These are phyloP conservation scores for Parasteatoda tepidariorum DNA, from an alignment of 1,140 invertebrate species.

Conservation along the genomic window DNA sequence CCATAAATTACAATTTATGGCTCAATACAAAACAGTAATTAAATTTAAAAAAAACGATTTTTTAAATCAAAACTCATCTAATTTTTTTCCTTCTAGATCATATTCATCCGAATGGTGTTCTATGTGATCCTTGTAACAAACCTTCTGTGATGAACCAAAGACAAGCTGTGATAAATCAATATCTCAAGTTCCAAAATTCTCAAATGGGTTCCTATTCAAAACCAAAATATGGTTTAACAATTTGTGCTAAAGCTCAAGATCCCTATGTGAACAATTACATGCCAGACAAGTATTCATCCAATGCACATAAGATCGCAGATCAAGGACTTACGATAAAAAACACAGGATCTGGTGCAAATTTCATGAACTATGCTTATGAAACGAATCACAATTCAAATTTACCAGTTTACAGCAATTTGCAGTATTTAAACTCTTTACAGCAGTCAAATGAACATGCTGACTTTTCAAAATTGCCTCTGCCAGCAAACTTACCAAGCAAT, in stretches of 20 bases:
- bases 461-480: conserved; percentile 21
- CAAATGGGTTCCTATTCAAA: conserved; percentile 8
- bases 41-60: too few species aligned
- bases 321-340: neutral
- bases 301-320: neutral
- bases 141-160: conserved; percentile 39
- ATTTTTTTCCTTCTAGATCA: too few species aligned
- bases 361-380: conserved; percentile 2
- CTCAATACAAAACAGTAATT: too few species aligned
- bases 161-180: conserved; percentile 50
- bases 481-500: neutral
- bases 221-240: conserved; percentile 6
- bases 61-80: neutral
- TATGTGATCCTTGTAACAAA: neutral
- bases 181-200: conserved; percentile 36
- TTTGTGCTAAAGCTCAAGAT: conserved; percentile 7
- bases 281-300: conserved; percentile 15
- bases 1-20: too few species aligned
- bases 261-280: neutral
- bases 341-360: neutral
- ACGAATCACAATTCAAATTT: neutral
- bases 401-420: conserved; percentile 47
- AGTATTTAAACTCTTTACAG: conserved; percentile 35
- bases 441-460: neutral
- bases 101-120: too few species aligned